phyloP scores from a whole-genome alignment of 2,797 vertebrate species.

The Gymnothorax reevesii region DNA sequence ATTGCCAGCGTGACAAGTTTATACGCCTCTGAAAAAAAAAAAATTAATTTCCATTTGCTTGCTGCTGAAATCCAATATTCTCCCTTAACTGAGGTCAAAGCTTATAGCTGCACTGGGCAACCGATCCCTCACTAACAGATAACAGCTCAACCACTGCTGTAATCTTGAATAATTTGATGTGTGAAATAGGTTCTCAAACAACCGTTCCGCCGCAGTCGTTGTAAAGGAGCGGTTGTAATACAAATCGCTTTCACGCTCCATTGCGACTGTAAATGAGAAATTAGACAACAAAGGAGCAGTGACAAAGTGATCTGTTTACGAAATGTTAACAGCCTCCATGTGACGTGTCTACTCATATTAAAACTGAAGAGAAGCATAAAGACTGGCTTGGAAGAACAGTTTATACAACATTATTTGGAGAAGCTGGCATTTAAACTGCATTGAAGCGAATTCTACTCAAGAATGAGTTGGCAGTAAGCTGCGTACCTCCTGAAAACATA shows the following conservation, averaged over 20 bases:
- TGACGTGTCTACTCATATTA: neutral
- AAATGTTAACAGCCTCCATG: neutral
- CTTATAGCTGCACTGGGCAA: neutral
- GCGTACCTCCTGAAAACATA: neutral
- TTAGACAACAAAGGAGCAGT: neutral
- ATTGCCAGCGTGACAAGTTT: neutral
- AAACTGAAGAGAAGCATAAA: neutral
- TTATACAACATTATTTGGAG: neutral
- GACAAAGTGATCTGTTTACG: slow-evolving; percentile 6
- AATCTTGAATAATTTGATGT: neutral
- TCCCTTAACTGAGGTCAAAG: neutral
- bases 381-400: neutral
- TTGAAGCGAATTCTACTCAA: neutral
- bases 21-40: neutral
- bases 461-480: neutral
- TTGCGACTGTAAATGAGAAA: slow-evolving; percentile 3
- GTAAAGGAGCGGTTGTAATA: neutral
- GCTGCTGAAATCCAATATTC: neutral
- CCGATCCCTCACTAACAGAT: neutral
- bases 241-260: slow-evolving; percentile 10
- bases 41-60: neutral
- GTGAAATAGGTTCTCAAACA: slow-evolving; percentile 6
- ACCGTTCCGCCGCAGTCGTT: neutral
- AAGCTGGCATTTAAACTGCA: neutral
- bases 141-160: neutral